Conservation (phyloP, 2,113 vertebrate species). For the Piaya cayana region DNA sequence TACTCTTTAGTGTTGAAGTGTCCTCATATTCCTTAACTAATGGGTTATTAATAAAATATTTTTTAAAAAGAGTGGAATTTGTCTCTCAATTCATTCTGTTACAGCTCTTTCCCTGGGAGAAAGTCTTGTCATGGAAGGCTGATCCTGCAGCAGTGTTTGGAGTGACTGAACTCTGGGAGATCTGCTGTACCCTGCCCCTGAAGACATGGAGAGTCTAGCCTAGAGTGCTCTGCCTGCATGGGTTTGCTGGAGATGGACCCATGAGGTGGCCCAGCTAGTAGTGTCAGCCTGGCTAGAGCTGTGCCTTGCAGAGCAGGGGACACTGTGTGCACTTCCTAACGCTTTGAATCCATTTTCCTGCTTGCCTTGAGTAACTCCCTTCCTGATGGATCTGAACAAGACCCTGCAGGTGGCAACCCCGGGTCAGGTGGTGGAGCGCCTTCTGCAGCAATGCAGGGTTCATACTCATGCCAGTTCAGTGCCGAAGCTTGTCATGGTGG, state of each 20-base stretch:
- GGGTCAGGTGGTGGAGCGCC: rapidly evolving
- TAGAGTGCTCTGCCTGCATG: no score
- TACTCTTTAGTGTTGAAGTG: slow-evolving; percentile 77
- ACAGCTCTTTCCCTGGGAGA: neutral
- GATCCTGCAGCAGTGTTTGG: neutral
- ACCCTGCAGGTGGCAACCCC: neutral
- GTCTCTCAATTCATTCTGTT: neutral
- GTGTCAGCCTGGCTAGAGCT: neutral
- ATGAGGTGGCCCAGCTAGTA: neutral
- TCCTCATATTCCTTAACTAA: slow-evolving; percentile 76
- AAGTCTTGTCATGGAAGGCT: neutral
- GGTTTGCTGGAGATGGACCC: neutral
- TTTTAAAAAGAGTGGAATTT: slow-evolving; percentile 1
- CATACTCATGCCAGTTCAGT: neutral
- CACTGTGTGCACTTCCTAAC: neutral
- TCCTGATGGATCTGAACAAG: neutral
- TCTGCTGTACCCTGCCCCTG: neutral
- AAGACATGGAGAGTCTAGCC: rapidly evolving
- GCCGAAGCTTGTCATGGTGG: rapidly evolving
- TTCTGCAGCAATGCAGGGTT: neutral
- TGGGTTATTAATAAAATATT: slow-evolving; percentile 78
- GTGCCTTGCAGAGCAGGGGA: neutral
- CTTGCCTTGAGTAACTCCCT: neutral
- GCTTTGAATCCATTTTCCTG: neutral
- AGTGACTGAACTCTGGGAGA: neutral